A percentile compares a stretch with the other conserved stretches of the same genome.
Evolutionary conservation across 1,140 invertebrate genomes (phyloP).

Genomic region (Colletes gigas): DNA sequence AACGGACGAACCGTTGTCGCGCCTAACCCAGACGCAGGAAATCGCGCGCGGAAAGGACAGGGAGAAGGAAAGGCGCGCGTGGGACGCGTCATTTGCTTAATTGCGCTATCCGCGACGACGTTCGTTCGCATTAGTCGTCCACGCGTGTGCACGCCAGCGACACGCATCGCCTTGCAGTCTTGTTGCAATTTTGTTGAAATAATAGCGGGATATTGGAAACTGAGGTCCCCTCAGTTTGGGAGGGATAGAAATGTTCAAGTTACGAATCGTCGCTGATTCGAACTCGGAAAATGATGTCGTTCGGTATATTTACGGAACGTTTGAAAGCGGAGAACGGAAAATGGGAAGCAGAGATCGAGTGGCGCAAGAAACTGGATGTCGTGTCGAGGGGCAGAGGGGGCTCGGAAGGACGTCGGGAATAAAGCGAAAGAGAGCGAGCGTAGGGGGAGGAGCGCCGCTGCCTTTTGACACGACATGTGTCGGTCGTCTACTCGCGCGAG

Average conservation of each 20-base stretch:
- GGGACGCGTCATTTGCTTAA: conserved; percentile 69
- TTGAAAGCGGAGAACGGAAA: conserved; percentile 65
- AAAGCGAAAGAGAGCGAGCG: neutral
- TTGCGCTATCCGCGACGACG: conserved; percentile 61
- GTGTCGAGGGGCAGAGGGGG: conserved; percentile 4
- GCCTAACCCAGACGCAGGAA: conserved; percentile 1
- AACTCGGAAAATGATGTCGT: conserved; percentile 8
- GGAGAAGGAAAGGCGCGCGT: conserved; percentile 47
- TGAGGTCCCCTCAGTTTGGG: too few relatives aligned
- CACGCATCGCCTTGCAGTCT: too few relatives aligned
- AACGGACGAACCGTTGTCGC: neutral
- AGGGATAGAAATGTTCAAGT: too few relatives aligned
- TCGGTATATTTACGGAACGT: conserved; percentile 61
- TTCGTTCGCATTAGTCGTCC: conserved; percentile 58
- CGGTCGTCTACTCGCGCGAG: conserved; percentile 74
- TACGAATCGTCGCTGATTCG: neutral
- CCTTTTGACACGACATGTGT: conserved; percentile 74
- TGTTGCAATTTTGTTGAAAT: too few relatives aligned
- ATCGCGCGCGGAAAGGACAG: conserved; percentile 8
- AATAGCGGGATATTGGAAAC: too few relatives aligned
- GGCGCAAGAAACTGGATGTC: conserved; percentile 34
- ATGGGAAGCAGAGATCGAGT: conserved; percentile 61
- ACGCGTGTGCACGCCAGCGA: conserved; percentile 32
- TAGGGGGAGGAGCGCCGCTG: conserved; percentile 6
- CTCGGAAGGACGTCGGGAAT: conserved; percentile 27